Evolutionary conservation across 2,888 invertebrate species (phyloP), one percentile per base, ranked within the genome.

Genomic region (Drosophila prostipennis): DNA sequence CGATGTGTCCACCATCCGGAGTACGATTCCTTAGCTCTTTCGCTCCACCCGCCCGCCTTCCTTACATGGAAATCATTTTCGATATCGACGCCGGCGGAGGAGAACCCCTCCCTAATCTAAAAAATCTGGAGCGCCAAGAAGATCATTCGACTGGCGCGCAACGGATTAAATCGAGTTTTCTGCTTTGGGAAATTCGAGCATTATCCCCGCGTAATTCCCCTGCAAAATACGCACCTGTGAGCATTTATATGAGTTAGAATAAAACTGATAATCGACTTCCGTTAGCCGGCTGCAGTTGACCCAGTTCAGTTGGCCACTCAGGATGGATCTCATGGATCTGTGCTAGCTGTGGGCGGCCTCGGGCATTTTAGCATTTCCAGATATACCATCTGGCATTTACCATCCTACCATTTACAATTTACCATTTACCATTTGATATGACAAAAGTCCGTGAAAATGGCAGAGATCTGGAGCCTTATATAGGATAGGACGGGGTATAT

Each of bases 11-110:
- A 34, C 34, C 1, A 34, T 34, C 34, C 16, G 6, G 16, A 16
- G 16, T 14, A 32, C 39, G 14, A 23, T 40, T 32, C 29, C 51
- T 10, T 39, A 5, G 29, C n/a, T 19, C 2, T 11, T 26, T 39
- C 16, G 10, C 34, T 16, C 11, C 29, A 19, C 19, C 54, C 19
- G 29, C 14, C 32, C 57, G 6, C 11, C 39, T 46, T 57, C 52
- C 58, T 55, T 65, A 70, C 76, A 78, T 72, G 76, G 71, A 82
- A 80, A 80, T 82, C 63, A 80, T 82, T 81, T 79, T 52, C 76
- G 34, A 68, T 64, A 51, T 74, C 34, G 77, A 84, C 75, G 60
- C 54, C 76, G 78, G 84, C 46, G 63, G 67, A 68, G 67, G 34
- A 39, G 39, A 65, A 23, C n/a, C 45, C 37, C 53, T 48, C 53